Conservation (phyloP, 2,797 vertebrate genomes). For the Yasuhikotakia modesta region DNA sequence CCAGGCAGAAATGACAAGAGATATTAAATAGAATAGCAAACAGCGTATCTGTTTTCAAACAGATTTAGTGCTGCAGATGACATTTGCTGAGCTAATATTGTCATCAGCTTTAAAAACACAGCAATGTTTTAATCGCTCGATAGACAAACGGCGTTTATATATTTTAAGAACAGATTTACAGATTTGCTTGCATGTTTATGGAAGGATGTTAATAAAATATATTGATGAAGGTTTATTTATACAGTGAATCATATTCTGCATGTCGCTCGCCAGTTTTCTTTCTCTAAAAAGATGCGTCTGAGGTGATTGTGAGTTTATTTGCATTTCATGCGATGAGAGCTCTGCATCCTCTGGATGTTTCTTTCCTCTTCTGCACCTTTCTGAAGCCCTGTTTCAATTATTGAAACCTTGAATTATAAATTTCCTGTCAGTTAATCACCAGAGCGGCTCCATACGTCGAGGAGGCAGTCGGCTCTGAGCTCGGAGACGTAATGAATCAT, state of each 20-base stretch:
- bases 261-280: background rate
- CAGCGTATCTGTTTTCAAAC: no score
- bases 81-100: no score
- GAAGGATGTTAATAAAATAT: background rate
- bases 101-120: no score
- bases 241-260: background rate
- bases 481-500: slow-evolving; percentile 42
- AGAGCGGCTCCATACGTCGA: slow-evolving; percentile 16
- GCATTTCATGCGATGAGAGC: slow-evolving; percentile 59
- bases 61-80: background rate
- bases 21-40: no score
- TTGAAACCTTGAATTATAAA: slow-evolving; percentile 45
- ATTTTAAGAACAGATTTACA: no score
- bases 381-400: slow-evolving; percentile 39
- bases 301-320: background rate
- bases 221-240: background rate
- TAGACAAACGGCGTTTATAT: no score
- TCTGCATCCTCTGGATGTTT: slow-evolving; percentile 13
- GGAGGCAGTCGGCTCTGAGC: slow-evolving; percentile 27
- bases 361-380: slow-evolving; percentile 14
- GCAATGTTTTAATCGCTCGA: no score
- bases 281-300: background rate
- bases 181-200: no score
- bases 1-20: no score
- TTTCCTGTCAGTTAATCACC: slow-evolving; percentile 38